These are phyloP conservation scores for Potamilus streckersoni DNA, from an alignment of 1,140 invertebrate genomes.

Conservation along the genomic window DNA sequence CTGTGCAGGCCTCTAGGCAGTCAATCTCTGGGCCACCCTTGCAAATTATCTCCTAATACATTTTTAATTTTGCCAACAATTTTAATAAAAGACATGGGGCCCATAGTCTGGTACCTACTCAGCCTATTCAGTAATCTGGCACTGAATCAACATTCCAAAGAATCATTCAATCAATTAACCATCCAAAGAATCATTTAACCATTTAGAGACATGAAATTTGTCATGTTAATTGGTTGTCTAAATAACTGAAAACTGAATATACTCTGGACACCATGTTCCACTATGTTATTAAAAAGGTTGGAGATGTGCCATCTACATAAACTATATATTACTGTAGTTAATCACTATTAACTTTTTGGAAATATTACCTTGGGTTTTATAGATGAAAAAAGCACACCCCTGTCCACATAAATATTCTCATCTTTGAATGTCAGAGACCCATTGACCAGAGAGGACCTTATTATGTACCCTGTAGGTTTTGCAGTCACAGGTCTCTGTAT, in stretches of 20 bases:
- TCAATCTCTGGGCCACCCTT: too few species aligned
- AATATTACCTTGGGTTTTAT: conserved; percentile 12
- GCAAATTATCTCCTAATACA: too few species aligned
- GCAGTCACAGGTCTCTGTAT: not conserved
- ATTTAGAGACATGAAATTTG: not conserved
- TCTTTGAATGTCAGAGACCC: not conserved
- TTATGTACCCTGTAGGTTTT: not conserved
- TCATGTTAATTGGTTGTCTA: not conserved
- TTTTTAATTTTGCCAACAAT: too few species aligned
- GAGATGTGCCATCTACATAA: not conserved
- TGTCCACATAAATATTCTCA: not conserved
- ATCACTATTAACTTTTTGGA: not conserved
- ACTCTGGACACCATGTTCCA: not conserved
- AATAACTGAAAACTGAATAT: not conserved
- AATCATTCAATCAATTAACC: too few species aligned
- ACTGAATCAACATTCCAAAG: too few species aligned
- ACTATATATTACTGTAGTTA: not conserved
- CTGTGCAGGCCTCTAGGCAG: too few species aligned
- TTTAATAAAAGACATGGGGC: too few species aligned
- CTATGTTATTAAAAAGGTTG: not conserved
- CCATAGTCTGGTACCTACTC: too few species aligned
- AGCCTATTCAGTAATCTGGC: too few species aligned
- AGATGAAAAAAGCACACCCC: not conserved
- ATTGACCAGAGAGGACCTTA: conserved; percentile 5
- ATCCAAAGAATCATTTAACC: too few species aligned